Conservation (phyloP, 2,113 vertebrate genomes). For the Lipotes vexillifer region DNA sequence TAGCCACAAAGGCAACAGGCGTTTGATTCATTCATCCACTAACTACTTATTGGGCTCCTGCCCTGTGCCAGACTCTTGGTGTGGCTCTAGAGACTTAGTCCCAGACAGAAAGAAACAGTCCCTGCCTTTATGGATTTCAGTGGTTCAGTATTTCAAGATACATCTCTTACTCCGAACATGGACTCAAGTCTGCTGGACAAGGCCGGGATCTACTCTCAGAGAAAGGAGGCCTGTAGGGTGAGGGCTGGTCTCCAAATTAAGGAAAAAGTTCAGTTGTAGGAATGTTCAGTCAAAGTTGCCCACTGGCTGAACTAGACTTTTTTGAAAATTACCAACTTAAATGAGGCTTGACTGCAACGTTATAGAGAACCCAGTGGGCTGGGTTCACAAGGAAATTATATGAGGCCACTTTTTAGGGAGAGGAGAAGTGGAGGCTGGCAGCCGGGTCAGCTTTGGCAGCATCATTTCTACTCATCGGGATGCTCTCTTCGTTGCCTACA, state of each 20-base stretch:
- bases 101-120: neutral
- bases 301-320: neutral
- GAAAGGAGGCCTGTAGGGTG: neutral
- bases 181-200: neutral
- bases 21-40: neutral
- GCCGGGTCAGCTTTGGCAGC: rapidly evolving
- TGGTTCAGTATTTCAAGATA: neutral
- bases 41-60: neutral
- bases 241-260: neutral
- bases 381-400: rapidly evolving
- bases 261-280: neutral
- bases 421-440: neutral
- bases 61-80: no score
- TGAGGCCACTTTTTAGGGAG: rapidly evolving
- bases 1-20: no score
- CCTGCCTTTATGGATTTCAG: neutral
- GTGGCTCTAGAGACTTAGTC: neutral
- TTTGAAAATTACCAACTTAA: neutral
- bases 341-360: neutral
- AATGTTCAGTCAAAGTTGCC: neutral
- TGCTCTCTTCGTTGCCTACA: rapidly evolving
- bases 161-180: no score
- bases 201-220: rapidly evolving
- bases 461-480: rapidly evolving
- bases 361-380: neutral